Percentiles rank a stretch among this genome's conserved stretches.
Evolutionary conservation across 2,797 vertebrate genomes (phyloP).

Genomic region (Pempheris klunzingeri): DNA sequence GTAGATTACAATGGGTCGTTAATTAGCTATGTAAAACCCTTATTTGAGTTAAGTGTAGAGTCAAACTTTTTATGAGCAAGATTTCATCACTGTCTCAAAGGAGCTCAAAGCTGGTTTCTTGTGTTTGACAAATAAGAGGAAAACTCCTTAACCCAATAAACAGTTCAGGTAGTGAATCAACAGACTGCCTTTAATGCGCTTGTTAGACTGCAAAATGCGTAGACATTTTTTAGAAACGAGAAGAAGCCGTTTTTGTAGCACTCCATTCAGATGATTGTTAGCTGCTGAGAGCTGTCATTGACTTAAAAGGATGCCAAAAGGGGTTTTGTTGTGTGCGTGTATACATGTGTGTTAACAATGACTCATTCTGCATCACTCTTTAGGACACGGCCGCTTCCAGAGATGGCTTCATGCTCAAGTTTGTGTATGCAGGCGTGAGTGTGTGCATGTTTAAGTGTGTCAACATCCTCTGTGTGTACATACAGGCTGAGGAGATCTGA

Average conservation of each 20-base stretch:
- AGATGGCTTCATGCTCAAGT: conserved; percentile 39
- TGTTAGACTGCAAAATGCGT: conserved; percentile 42
- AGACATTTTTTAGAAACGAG: conserved; percentile 44
- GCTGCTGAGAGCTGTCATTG: conserved; percentile 58
- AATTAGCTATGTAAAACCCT: conserved; percentile 60
- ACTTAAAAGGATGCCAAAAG: conserved; percentile 59
- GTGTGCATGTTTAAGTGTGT: conserved; percentile 18
- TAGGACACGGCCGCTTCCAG: conserved; percentile 31
- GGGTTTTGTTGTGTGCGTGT: conserved; percentile 41
- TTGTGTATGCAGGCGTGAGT: conserved; percentile 1
- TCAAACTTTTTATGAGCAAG: conserved; percentile 50
- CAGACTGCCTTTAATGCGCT: conserved; percentile 48
- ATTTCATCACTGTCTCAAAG: conserved; percentile 57
- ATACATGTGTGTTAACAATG: conserved; percentile 44
- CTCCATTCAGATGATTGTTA: conserved; percentile 56
- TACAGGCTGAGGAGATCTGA: conserved; percentile 45
- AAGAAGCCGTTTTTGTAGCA: conserved; percentile 58
- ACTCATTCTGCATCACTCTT: conserved; percentile 57
- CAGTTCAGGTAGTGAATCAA: conserved; percentile 54
- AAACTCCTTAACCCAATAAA: conserved; percentile 51
- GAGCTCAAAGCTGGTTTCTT: conserved; percentile 50
- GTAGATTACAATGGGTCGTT: conserved; percentile 59
- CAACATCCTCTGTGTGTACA: conserved; percentile 38
- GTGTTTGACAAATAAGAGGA: conserved; percentile 43
- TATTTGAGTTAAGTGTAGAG: conserved; percentile 54